Base-by-base conservation (phyloP, 1,140 invertebrate species). In the Zaprionus capensis region DNA sequence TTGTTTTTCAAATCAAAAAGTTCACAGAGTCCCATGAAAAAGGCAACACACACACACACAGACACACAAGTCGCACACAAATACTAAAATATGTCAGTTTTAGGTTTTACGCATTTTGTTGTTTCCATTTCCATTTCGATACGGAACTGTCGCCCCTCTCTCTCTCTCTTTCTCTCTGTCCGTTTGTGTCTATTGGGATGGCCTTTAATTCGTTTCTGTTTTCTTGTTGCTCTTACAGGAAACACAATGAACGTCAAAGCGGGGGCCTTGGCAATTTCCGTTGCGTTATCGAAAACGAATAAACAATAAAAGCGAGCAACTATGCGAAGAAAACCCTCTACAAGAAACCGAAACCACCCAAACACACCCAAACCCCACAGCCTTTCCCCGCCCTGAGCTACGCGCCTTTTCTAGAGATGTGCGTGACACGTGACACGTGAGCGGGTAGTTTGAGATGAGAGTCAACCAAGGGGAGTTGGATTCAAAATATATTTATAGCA, bases 201-300 rank as follows among this genome's bases (percentile, higher is more conserved):
- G 65, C 49, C 70, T 80, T 86, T 86, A 79, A 82, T 82, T 86
- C 76, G 71, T 81, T 84, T 82, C 62, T 57, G 59, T 69, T 65
- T 28, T 76, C 61, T 76, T 59, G 62, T 41, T 67, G 74, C 53
- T 51, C 15, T 68, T 64, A 64, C 67, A 78, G 81, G 66, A 84
- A 81, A 81, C 61, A 80, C 74, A 85, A 84, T 71, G 57, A 67
- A 81, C 63, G 66, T 77, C 66, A 69, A 68, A 69, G 36, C 31
- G 69, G 55, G 69, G 51, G 57, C 61, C 74, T 78, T 87, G 71
- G 83, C 83, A 87, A 88, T 87, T 87, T 87, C 83, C 83, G 83
- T 87, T 83, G 80, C 77, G 77, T 83, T 83, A 87, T 87, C 83
- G 84, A 88, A 87, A 87, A 83, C 84, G 83, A 75, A 87, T 87